A percentile compares a stretch with the other conserved stretches of the same genome.
phyloP scores from a whole-genome alignment of 2,888 invertebrate species.

The Volucella inflata region DNA sequence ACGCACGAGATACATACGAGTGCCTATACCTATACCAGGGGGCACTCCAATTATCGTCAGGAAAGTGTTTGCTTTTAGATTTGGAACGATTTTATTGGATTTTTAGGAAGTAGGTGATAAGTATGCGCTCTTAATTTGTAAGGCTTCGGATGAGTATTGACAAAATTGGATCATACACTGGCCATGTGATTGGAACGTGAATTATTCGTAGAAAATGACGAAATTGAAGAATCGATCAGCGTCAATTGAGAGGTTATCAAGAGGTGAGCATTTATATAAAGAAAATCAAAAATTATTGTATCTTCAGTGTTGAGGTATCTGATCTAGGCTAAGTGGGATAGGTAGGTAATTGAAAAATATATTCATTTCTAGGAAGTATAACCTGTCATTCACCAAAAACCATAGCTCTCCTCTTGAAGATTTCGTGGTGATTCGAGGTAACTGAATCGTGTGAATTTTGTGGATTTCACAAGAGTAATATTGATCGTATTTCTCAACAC shows the following conservation, averaged over 20 bases:
- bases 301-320: background rate
- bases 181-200: constrained; percentile 40
- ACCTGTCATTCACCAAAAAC: background rate
- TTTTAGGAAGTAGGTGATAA: constrained; percentile 61
- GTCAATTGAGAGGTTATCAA: constrained; percentile 54
- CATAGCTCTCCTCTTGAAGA: constrained; percentile 2
- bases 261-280: constrained; percentile 3
- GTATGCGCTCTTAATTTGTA: constrained; percentile 43
- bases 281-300: background rate
- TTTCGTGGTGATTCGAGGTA: too few species aligned
- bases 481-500: too few species aligned
- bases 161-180: constrained; percentile 39
- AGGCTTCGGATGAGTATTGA: constrained; percentile 16
- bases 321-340: constrained; percentile 52
- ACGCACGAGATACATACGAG: background rate
- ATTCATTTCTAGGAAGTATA: constrained; percentile 27
- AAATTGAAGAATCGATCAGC: constrained; percentile 48
- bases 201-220: constrained; percentile 49
- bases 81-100: constrained; percentile 46
- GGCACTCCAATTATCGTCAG: constrained; percentile 53
- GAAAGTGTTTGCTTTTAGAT: constrained; percentile 40
- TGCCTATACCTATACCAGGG: background rate
- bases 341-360: constrained; percentile 33
- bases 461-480: too few species aligned
- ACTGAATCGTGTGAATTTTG: too few species aligned